These are phyloP conservation scores for Drosophila bunnanda DNA, from an alignment of 2,888 invertebrate genomes.

Conservation along the genomic window DNA sequence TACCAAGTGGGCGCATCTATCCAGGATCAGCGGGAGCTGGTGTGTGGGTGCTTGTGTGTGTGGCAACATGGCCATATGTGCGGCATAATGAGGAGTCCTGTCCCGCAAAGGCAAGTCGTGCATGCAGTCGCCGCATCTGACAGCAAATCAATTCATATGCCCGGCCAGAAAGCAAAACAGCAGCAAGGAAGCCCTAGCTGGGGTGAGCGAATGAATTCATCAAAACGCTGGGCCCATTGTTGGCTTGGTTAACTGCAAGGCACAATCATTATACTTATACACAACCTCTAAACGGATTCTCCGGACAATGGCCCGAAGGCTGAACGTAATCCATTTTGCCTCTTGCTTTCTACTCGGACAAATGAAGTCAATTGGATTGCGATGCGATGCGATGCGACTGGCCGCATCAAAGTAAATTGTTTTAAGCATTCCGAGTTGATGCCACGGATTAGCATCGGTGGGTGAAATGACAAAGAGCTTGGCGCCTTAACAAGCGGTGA, in stretches of 20 bases:
- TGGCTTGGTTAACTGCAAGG: slow-evolving; percentile 69
- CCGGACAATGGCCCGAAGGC: slow-evolving; percentile 33
- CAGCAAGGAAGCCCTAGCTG: slow-evolving; percentile 10
- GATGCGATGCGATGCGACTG: slow-evolving; percentile 31
- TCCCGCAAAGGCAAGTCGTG: slow-evolving; percentile 66
- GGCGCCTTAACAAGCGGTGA: slow-evolving; percentile 58
- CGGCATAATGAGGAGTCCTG: slow-evolving; percentile 71
- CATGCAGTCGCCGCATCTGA: slow-evolving; percentile 64
- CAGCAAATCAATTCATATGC: slow-evolving; percentile 79
- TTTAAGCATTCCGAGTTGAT: slow-evolving; percentile 67
- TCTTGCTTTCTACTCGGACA: slow-evolving; percentile 65
- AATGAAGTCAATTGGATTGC: slow-evolving; percentile 79
- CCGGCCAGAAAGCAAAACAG: slow-evolving; percentile 23
- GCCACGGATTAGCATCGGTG: slow-evolving; percentile 72
- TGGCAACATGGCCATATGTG: slow-evolving; percentile 70
- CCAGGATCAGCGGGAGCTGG: slow-evolving; percentile 19
- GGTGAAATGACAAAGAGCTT: slow-evolving; percentile 65
- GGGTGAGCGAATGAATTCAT: slow-evolving; percentile 58
- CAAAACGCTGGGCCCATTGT: slow-evolving; percentile 59
- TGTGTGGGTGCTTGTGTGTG: slow-evolving; percentile 10
- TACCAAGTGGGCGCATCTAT: slow-evolving; percentile 66
- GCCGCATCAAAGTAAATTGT: slow-evolving; percentile 79
- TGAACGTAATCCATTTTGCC: slow-evolving; percentile 64
- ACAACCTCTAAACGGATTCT: slow-evolving; percentile 54
- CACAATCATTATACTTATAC: slow-evolving; percentile 51